Evolutionary conservation across 2,113 vertebrate genomes (phyloP), one percentile per base, ranked within the genome.

Genomic region (Herpetotheres cachinnans): DNA sequence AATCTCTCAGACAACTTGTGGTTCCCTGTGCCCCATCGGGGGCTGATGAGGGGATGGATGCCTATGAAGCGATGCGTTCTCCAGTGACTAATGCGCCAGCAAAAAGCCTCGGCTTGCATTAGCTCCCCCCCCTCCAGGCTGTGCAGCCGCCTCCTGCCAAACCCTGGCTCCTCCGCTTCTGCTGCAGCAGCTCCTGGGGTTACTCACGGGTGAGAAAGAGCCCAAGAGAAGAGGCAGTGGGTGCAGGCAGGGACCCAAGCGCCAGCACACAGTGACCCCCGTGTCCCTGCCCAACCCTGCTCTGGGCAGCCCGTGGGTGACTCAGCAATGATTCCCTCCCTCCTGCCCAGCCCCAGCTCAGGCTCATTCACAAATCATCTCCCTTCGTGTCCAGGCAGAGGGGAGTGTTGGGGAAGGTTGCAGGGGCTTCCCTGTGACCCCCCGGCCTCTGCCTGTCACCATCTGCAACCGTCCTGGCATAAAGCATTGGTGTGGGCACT

Each of bases 141-240:
- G 42, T 2, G 1, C 52, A 72, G 65, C 44, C 19, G 0, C n/a
- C 25, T 58, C 49, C 38, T 4, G 0, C 24, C 0, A 0, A 42
- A 3, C 6, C 38, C 36, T 0, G 0, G 16, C 49, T 73, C 54
- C 85, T 44, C 61, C 3, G 0, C 70, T 59, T 16, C 85, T 30
- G 52, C 2, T 0, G 0, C 7, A 38, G 44, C 24, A 46, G 32
- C 47, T 86, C 77, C 67, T 5, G 6, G 59, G 16, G 29, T 5
- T 27, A 6, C 27, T 65, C 69, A 44, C 1, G 25, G 10, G 17
- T 50, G 27, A 56, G 67, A 70, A 78, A 63, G 24, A 79, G 19
- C 18, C 17, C 8, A 34, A 46, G 36, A 26, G 38, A 40, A 66
- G 14, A 34, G 30, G 38, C 11, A 11, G 36, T 1, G 11, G 44